A percentile compares a stretch with the other conserved stretches of the same genome.
phyloP scores from a whole-genome alignment of 2,113 vertebrate genomes.

The Pomatostomus ruficeps region DNA sequence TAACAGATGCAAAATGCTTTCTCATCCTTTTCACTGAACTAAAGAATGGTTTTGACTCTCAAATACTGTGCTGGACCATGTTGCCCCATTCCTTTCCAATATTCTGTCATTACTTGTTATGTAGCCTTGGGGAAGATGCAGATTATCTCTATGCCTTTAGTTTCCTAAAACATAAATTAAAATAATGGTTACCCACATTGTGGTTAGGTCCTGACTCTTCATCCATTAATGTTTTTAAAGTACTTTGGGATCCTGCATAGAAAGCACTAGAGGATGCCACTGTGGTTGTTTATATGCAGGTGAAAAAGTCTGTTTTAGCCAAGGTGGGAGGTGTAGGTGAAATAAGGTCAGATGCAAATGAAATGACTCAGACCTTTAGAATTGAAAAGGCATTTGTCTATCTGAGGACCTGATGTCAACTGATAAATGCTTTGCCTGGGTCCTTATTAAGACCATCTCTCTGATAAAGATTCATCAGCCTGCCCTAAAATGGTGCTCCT shows the following conservation, averaged over 20 bases:
- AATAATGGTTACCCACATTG: not conserved
- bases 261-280: not conserved
- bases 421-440: not conserved
- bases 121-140: not conserved
- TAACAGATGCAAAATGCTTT: not conserved
- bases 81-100: not conserved
- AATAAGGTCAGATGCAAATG: not conserved
- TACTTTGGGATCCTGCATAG: not conserved
- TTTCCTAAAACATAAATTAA: not conserved
- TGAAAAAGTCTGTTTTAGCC: not conserved
- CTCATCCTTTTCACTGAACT: not conserved
- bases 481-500: not conserved
- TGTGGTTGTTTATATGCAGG: not conserved
- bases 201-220: not conserved
- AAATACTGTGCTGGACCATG: not conserved
- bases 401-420: not conserved
- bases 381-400: not conserved
- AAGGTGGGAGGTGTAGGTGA: not conserved
- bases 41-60: not conserved
- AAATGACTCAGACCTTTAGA: constrained; percentile 5
- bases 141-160: not conserved
- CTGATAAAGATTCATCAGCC: not conserved
- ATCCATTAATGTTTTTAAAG: not conserved
- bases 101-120: not conserved
- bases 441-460: not conserved